Conservation (phyloP, 2,797 vertebrate genomes). For the Acrocephalus scirpaceus region DNA sequence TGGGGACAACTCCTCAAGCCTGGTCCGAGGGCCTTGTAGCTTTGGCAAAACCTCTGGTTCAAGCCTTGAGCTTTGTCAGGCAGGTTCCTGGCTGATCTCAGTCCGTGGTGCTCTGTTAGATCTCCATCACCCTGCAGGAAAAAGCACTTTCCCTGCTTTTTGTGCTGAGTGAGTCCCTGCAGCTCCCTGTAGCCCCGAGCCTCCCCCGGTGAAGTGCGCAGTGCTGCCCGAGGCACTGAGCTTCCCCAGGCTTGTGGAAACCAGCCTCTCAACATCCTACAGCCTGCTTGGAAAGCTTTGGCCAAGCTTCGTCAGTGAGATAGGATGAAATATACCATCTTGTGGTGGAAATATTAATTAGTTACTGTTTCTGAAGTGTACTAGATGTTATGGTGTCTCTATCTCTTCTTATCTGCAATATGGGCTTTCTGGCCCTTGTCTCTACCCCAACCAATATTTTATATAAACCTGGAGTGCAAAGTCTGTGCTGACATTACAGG, state of each 20-base stretch:
- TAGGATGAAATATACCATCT: not conserved
- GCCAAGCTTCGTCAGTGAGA: not conserved
- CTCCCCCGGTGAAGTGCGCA: not conserved
- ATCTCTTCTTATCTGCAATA: not conserved
- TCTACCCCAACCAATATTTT: not conserved
- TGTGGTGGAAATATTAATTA: not conserved
- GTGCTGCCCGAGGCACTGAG: not conserved
- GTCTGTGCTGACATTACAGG: not conserved
- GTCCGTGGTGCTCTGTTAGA: accelerated
- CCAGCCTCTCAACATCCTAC: not conserved
- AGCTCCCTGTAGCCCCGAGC: not conserved
- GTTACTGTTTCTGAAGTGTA: not conserved
- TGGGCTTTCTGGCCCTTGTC: not conserved
- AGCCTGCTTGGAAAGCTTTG: not conserved
- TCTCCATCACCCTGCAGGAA: not conserved
- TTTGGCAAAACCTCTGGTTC: not conserved
- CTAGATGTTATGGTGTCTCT: not conserved
- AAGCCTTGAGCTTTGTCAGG: not conserved
- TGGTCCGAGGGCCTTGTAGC: accelerated
- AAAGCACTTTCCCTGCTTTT: not conserved
- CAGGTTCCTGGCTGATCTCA: not conserved
- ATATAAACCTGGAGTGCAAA: not conserved
- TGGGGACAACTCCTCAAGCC: not conserved
- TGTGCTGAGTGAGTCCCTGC: not conserved
- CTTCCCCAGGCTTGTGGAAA: not conserved